Percentiles rank a stretch among this genome's conserved stretches.
Conservation (phyloP, 2,113 vertebrate genomes). For the Sinosuthora webbiana region DNA sequence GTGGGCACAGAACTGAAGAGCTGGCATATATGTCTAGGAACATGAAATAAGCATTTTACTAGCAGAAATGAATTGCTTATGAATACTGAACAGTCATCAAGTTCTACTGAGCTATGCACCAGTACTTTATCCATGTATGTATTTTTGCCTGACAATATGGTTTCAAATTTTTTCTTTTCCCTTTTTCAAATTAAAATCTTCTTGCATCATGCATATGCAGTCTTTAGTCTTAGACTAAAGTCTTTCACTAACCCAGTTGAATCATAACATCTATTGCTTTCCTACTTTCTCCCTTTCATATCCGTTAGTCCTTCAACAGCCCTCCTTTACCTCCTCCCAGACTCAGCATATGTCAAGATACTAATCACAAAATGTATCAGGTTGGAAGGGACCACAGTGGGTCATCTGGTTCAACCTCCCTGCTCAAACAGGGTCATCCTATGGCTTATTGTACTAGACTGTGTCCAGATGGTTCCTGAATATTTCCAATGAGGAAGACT, state of each 20-base stretch:
- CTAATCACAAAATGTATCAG: background rate
- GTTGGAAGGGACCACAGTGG: background rate
- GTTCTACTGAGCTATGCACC: background rate
- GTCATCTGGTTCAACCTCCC: background rate
- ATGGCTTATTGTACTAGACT: background rate
- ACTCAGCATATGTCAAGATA: background rate
- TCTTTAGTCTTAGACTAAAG: background rate
- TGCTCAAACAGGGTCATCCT: background rate
- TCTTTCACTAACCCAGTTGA: background rate
- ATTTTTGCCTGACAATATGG: background rate
- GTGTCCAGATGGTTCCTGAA: background rate
- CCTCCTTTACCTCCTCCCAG: background rate
- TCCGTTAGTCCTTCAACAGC: background rate
- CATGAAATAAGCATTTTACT: background rate
- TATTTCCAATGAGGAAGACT: background rate
- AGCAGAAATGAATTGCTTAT: background rate
- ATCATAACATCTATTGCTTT: background rate
- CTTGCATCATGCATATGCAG: background rate
- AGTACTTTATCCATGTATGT: background rate
- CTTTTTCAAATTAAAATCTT: background rate
- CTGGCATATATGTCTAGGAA: background rate
- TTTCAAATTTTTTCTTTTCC: background rate
- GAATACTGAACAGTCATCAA: background rate
- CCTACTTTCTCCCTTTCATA: background rate
- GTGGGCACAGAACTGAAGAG: background rate